Evolutionary conservation across 1,140 invertebrate species (phyloP).

Genomic region (Bombus confusus): DNA sequence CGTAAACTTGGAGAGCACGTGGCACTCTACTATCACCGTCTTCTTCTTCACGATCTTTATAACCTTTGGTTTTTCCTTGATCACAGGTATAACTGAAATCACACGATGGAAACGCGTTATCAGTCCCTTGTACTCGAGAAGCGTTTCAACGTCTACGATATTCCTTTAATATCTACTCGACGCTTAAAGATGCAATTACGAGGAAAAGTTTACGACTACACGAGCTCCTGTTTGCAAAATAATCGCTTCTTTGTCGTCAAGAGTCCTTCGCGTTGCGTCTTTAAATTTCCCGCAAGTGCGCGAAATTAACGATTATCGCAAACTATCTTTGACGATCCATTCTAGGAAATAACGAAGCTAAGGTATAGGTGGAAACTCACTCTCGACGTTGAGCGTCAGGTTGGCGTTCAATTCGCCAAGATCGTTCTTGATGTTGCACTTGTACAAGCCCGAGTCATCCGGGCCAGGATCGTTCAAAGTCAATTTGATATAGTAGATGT

Average conservation of each 20-base stretch:
- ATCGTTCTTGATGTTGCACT: conserved; percentile 98
- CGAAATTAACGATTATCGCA: too few species aligned
- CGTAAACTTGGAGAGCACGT: conserved; percentile 93
- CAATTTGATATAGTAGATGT: conserved; percentile 94
- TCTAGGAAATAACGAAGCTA: too few species aligned
- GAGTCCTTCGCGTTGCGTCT: too few species aligned
- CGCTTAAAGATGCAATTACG: too few species aligned
- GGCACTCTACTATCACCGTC: conserved; percentile 95
- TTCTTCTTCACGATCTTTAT: conserved; percentile 94
- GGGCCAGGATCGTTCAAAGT: conserved; percentile 96
- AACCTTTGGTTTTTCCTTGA: conserved; percentile 95
- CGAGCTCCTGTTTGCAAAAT: too few species aligned
- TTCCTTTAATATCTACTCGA: too few species aligned
- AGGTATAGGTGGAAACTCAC: conserved; percentile 84
- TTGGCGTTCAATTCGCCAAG: conserved; percentile 98
- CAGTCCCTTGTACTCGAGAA: too few species aligned
- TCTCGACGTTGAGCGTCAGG: conserved; percentile 98
- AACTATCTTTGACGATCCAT: too few species aligned
- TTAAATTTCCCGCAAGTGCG: not conserved
- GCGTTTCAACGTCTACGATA: too few species aligned
- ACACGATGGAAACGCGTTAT: not conserved
- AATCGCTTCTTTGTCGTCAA: too few species aligned
- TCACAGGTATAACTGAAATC: conserved; percentile 93
- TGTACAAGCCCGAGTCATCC: conserved; percentile 98
- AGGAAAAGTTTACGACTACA: too few species aligned